Evolutionary conservation across 1,140 invertebrate species (phyloP).

Genomic region (Protaetia brevitarsis): DNA sequence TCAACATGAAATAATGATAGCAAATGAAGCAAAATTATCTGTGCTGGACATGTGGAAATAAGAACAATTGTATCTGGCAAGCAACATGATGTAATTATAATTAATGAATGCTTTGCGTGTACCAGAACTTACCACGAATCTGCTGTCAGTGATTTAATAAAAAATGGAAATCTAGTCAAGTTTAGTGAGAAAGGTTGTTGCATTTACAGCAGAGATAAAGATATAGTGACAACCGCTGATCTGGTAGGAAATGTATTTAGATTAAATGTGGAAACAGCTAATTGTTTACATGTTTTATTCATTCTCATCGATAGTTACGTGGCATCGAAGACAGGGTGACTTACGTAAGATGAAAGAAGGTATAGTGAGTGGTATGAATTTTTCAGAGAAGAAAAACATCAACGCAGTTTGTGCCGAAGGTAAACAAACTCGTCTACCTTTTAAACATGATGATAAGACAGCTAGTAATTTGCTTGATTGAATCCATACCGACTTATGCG

Average conservation of each 20-base stretch:
- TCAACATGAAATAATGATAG: no score
- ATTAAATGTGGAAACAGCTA: no score
- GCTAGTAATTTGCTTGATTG: conserved; percentile 28
- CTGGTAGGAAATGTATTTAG: no score
- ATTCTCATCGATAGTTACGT: no score
- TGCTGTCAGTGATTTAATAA: conserved; percentile 42
- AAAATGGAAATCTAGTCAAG: conserved; percentile 33
- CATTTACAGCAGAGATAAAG: conserved; percentile 14
- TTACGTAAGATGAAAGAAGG: no score
- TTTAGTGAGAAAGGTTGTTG: conserved; percentile 29
- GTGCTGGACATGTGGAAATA: no score
- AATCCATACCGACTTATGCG: conserved; percentile 46
- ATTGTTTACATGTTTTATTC: no score
- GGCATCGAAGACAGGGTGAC: no score
- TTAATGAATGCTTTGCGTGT: conserved; percentile 38
- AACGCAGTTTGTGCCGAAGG: conserved; percentile 1
- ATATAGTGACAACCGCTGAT: conserved; percentile 15
- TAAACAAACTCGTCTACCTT: conserved; percentile 17
- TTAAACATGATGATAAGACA: background rate
- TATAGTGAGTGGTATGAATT: conserved; percentile 26
- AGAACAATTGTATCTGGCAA: no score
- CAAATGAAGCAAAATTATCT: no score
- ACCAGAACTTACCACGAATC: conserved; percentile 33
- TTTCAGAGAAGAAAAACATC: background rate
- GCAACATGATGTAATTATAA: no score